Base-by-base conservation (phyloP, 2,797 vertebrate species). In the Gorsachius magnificus region DNA sequence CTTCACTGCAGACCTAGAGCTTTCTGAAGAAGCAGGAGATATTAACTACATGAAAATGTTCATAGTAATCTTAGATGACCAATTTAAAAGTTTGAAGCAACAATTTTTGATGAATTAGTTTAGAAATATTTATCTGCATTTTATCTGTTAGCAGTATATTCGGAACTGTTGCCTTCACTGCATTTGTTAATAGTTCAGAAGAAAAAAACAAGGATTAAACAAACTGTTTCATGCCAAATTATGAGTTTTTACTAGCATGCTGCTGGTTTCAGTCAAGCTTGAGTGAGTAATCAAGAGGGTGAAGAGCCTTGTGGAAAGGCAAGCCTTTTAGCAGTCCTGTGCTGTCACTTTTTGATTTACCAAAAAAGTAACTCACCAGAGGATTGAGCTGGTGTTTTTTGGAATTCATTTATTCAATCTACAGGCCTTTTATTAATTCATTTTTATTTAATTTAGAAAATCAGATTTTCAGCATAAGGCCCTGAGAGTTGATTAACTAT, bases 391-490 rank as follows among this genome's bases (percentile, higher is more conserved):
- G 61, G 5, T 7, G 41, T 36, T 82, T 79, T 64, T 53, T 35
- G 3, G 1, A 43, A 87, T 93, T 58, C 60, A 71, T 74, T 89
- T 77, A 78, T 83, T 87, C 65, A 46, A 80, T 36, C 68, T 74
- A 76, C 20, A 81, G 69, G 51, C 5, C 18, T 74, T 77, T 69
- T 26, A 64, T 64, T 75, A 76, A 87, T 91, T 80, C 0, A 46
- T 84, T 89, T 85, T 74, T 33, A 46, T 74, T 93, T 83, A 29
- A 77, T 87, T 75, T 78, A 83, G n/a, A 89, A 89, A 89, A 70
- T 57, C 35, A 69, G 14, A 71, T 89, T 91, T 74, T 61, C n/a
- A 87, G 53, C 35, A 29, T 19, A 83, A 76, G 83, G 22, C 54
- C 28, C 22, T 88, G 38, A 41, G 85, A 74, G 71, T 3, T 85